Base-by-base conservation (phyloP, 2,113 vertebrate genomes). In the Larimichthys polyactis region DNA sequence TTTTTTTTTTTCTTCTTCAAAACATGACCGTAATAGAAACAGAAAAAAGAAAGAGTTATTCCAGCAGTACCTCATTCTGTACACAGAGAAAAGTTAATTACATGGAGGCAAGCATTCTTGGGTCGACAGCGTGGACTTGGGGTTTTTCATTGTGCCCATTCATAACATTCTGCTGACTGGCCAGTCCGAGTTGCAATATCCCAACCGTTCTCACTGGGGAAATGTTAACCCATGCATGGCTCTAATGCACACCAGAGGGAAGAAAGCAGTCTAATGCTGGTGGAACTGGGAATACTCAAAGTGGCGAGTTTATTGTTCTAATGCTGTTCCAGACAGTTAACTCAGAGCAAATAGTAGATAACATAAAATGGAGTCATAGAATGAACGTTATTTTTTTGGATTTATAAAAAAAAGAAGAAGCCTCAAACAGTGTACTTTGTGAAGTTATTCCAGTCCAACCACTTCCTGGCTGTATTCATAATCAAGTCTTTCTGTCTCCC, bases 111-210 rank as follows among this genome's bases (percentile, higher is more conserved):
- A 91, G 90, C 91, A 91, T 91, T 94, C 94, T 90, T 90, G 87
- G 91, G 89, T 90, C 74, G 72, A 91, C 92, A 79, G 90, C 69
- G 69, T 91, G 89, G 89, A 90, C 87, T 92, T 91, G 83, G 84
- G 90, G 74, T 91, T 93, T 94, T 92, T 94, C 90, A 92, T 92
- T 88, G 92, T 90, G 90, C 91, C 89, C 92, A 91, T 94, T 94
- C 92, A 94, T 93, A 93, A 94, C 91, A 92, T 94, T 94, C 88
- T 94, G 94, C 94, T 94, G 93, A 95, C 91, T 91, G 88, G 88
- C 74, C 89, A 90, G 91, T 92, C 89, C 83, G 72, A 90, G 79
- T 71, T 89, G 88, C 84, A 90, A 81, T 93, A 91, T 84, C 87
- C 89, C 87, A 70, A 84, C 87, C 74, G 58, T 91, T 87, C 91